Conservation (phyloP, 2,888 invertebrate genomes). For the Conchocele bisecta region DNA sequence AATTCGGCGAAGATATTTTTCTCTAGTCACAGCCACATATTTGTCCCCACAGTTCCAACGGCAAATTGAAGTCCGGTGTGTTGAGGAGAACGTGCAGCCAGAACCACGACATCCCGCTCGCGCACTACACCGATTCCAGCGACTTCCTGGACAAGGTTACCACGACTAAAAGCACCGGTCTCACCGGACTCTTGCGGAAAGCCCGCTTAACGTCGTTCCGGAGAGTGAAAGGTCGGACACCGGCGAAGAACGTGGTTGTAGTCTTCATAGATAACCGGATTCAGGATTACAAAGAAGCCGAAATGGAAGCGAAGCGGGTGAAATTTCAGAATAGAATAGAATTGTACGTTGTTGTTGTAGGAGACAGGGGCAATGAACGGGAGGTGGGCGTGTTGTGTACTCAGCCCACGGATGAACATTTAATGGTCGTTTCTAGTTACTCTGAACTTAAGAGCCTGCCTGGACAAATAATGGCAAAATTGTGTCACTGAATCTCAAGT, state of each 20-base stretch:
- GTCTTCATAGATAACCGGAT: slow-evolving; percentile 40
- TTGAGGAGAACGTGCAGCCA: slow-evolving; percentile 16
- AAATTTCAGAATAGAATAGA: slow-evolving; percentile 15
- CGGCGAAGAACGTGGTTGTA: slow-evolving; percentile 41
- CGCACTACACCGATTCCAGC: background rate
- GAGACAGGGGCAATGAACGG: background rate
- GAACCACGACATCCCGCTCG: slow-evolving; percentile 10
- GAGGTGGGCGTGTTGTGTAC: slow-evolving; percentile 5
- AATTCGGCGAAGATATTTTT: no score
- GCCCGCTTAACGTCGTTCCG: slow-evolving; percentile 8
- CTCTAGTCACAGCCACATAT: no score
- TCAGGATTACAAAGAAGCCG: slow-evolving; percentile 1
- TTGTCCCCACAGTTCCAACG: background rate
- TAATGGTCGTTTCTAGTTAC: background rate
- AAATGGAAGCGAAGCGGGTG: slow-evolving; percentile 22
- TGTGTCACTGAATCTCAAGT: no score
- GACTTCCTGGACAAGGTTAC: background rate
- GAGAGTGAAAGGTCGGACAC: slow-evolving; percentile 29
- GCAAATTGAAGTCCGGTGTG: slow-evolving; percentile 24
- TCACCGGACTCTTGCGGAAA: slow-evolving; percentile 21
- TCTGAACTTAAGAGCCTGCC: no score
- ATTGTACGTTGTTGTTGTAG: slow-evolving; percentile 25
- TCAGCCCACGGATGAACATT: background rate
- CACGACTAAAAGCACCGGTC: background rate
- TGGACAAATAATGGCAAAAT: no score